Evolutionary conservation across 2,888 invertebrate species (phyloP).

Genomic region (Leptinotarsa peninsularis): DNA sequence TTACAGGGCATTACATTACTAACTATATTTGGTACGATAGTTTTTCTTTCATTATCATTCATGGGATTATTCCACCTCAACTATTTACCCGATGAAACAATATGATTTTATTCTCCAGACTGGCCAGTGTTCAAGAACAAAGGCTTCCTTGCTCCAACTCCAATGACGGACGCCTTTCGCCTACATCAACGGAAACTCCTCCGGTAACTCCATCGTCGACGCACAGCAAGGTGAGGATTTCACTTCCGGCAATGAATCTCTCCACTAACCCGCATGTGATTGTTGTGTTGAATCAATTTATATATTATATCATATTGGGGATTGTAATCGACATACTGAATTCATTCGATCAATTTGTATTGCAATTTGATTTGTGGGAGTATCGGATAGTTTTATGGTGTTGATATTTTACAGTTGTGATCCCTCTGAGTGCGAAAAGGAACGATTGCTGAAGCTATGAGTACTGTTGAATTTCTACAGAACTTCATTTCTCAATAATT

Average conservation of each 20-base stretch:
- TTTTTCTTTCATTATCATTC: no score
- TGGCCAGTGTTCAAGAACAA: constrained; percentile 97
- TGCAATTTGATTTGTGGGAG: not conserved
- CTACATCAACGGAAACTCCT: constrained; percentile 72
- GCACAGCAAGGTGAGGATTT: constrained; percentile 79
- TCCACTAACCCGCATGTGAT: constrained; percentile 56
- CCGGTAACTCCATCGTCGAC: constrained; percentile 72
- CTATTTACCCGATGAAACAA: no score
- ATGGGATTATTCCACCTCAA: no score
- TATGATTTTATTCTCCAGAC: constrained; percentile 69
- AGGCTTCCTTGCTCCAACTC: constrained; percentile 75
- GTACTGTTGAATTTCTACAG: no score
- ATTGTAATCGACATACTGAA: not conserved
- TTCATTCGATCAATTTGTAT: not conserved
- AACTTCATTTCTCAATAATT: no score
- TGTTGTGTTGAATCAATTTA: constrained; percentile 59
- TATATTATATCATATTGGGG: constrained; percentile 37
- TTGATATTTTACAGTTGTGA: constrained; percentile 3
- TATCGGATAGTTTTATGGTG: not conserved
- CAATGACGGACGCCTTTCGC: constrained; percentile 73
- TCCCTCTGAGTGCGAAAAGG: not conserved
- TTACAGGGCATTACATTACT: no score
- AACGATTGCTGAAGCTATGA: no score
- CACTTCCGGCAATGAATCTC: not conserved
- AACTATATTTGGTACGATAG: no score